Evolutionary conservation across 1,140 invertebrate genomes (phyloP).

Genomic region (Panagrolaimus sp.): DNA sequence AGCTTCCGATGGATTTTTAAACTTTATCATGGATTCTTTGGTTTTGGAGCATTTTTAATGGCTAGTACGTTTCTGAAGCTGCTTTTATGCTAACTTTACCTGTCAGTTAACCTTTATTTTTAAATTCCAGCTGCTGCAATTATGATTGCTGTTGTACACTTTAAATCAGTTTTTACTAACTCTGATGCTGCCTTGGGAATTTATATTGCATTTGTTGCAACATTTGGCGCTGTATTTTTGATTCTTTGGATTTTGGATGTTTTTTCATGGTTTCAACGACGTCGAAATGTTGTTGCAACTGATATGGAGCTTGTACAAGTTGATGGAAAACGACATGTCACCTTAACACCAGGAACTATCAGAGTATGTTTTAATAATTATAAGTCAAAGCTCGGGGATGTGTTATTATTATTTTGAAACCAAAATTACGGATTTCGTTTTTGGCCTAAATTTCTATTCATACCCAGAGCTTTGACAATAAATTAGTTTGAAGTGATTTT

Average conservation of each 20-base stretch:
- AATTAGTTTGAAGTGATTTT: too few relatives aligned
- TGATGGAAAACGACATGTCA: background rate
- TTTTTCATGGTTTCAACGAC: background rate
- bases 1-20: background rate
- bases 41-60: conserved; percentile 1
- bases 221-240: conserved; percentile 21
- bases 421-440: too few relatives aligned
- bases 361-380: background rate
- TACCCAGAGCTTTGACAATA: too few relatives aligned
- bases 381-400: too few relatives aligned
- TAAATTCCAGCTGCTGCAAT: conserved; percentile 19
- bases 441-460: too few relatives aligned
- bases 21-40: background rate
- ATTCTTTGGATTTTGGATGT: conserved; percentile 20
- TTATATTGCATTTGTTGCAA: conserved; percentile 27
- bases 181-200: conserved; percentile 26
- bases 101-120: background rate
- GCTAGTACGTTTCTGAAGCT: background rate
- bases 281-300: background rate
- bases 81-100: background rate
- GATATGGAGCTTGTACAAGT: conserved; percentile 10
- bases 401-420: too few relatives aligned
- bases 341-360: background rate
- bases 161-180: conserved; percentile 26
- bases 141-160: conserved; percentile 34